These are phyloP conservation scores for Heterohyrax brucei DNA, from an alignment of 2,797 vertebrate species.

Conservation along the genomic window DNA sequence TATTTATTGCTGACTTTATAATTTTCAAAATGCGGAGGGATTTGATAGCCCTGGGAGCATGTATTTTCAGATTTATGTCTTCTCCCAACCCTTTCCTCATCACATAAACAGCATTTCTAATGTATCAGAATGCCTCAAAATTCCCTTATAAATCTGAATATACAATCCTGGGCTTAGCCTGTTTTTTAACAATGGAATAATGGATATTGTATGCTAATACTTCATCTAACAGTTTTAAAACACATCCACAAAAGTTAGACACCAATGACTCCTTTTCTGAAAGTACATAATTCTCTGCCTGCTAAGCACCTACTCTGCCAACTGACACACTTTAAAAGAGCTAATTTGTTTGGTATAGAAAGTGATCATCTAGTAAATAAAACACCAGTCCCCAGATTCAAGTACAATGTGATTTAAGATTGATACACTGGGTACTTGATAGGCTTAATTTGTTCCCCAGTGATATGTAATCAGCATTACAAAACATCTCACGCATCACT, in stretches of 20 bases:
- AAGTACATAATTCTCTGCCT: conserved; percentile 10
- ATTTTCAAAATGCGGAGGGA: conserved; percentile 56
- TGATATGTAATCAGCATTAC: conserved; percentile 76
- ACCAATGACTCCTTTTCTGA: conserved; percentile 41
- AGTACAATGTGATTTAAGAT: conserved; percentile 39
- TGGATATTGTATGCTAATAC: neutral
- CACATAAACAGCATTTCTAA: conserved; percentile 58
- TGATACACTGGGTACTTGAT: conserved; percentile 69
- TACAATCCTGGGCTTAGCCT: conserved; percentile 20
- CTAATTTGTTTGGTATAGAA: conserved; percentile 50
- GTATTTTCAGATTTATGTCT: conserved; percentile 39
- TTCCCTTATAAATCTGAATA: conserved; percentile 46
- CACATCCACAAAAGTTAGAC: neutral
- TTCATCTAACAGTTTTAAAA: conserved; percentile 74
- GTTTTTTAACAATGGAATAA: conserved; percentile 63
- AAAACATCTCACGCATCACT: conserved; percentile 60
- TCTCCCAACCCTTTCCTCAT: neutral
- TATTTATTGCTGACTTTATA: conserved; percentile 63
- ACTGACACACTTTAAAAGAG: neutral
- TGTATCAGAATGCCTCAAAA: neutral
- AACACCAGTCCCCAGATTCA: conserved; percentile 13
- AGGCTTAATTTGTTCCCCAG: conserved; percentile 75
- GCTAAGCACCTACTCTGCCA: neutral
- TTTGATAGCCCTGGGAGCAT: conserved; percentile 16
- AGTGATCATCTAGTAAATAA: conserved; percentile 40